Evolutionary conservation across 2,888 invertebrate species (phyloP).

Genomic region (Sinelater perroti): DNA sequence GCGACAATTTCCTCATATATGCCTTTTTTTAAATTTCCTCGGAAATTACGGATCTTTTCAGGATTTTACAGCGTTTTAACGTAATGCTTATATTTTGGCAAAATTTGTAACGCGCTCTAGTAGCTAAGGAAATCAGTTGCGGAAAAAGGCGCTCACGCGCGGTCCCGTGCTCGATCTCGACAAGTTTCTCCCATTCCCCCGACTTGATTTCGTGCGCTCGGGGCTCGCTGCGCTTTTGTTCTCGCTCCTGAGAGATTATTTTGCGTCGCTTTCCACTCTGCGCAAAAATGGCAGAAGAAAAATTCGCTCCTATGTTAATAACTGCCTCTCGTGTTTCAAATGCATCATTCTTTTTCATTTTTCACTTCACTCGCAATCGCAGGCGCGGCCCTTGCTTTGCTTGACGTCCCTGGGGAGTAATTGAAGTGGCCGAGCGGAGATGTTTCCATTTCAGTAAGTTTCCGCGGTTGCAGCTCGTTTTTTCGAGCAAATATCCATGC

Average conservation of each 20-base stretch:
- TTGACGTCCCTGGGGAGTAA: conserved; percentile 1
- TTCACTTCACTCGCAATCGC: conserved; percentile 6
- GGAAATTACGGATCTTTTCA: no score
- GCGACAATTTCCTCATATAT: conserved; percentile 22
- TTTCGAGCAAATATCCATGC: no score
- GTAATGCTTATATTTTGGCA: no score
- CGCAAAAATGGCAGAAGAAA: conserved; percentile 9
- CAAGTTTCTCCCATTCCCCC: neutral
- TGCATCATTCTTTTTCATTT: conserved; percentile 12
- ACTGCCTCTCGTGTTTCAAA: conserved; percentile 17
- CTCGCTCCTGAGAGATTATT: conserved; percentile 13
- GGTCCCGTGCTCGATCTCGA: no score
- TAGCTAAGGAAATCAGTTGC: no score
- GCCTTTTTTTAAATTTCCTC: no score
- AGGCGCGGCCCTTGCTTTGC: conserved; percentile 1
- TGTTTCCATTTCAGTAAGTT: no score
- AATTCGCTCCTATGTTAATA: conserved; percentile 8
- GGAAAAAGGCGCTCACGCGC: no score
- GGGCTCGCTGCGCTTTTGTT: neutral
- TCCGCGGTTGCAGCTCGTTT: no score
- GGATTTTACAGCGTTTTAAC: no score
- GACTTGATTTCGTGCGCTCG: conserved; percentile 7
- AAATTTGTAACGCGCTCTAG: no score
- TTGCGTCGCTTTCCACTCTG: conserved; percentile 17
- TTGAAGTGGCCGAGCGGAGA: neutral